A percentile compares a stretch with the other conserved stretches of the same genome.
Evolutionary conservation across 2,888 invertebrate species (phyloP).

Genomic region (Xylota segnis): DNA sequence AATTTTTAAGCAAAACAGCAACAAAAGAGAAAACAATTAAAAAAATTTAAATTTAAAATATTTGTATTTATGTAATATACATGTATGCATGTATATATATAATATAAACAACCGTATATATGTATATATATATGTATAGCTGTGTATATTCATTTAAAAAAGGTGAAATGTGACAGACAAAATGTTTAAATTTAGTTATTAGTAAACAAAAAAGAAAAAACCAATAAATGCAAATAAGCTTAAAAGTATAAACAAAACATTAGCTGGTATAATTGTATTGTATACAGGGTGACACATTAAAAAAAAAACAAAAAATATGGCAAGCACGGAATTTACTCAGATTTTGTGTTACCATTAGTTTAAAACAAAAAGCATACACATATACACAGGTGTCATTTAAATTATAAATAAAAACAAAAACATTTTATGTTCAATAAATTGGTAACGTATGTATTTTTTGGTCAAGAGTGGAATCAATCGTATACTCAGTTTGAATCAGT

Average conservation of each 20-base stretch:
- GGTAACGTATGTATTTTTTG: constrained; percentile 34
- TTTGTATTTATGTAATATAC: constrained; percentile 31
- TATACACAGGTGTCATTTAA: constrained; percentile 5
- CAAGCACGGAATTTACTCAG: constrained; percentile 62
- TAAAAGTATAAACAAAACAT: constrained; percentile 50
- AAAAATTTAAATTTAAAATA: constrained; percentile 24
- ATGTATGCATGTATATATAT: background rate
- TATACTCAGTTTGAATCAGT: background rate
- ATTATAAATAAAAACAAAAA: constrained; percentile 9
- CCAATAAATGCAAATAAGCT: constrained; percentile 57
- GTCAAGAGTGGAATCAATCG: constrained; percentile 48
- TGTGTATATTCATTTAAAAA: constrained; percentile 18
- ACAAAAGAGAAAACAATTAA: constrained; percentile 34
- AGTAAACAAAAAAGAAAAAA: constrained; percentile 19
- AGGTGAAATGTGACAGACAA: constrained; percentile 42
- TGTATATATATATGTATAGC: constrained; percentile 16
- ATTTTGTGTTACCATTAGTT: constrained; percentile 34
- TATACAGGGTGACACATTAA: constrained; percentile 56
- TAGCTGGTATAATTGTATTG: constrained; percentile 56
- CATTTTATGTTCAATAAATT: constrained; percentile 11
- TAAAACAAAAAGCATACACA: background rate
- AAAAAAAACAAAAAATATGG: constrained; percentile 7
- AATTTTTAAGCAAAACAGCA: constrained; percentile 31
- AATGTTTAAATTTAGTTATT: constrained; percentile 37
- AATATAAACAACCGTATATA: background rate